Evolutionary conservation across 2,113 vertebrate species (phyloP).

Genomic region (Plecturocebus donacophilus): DNA sequence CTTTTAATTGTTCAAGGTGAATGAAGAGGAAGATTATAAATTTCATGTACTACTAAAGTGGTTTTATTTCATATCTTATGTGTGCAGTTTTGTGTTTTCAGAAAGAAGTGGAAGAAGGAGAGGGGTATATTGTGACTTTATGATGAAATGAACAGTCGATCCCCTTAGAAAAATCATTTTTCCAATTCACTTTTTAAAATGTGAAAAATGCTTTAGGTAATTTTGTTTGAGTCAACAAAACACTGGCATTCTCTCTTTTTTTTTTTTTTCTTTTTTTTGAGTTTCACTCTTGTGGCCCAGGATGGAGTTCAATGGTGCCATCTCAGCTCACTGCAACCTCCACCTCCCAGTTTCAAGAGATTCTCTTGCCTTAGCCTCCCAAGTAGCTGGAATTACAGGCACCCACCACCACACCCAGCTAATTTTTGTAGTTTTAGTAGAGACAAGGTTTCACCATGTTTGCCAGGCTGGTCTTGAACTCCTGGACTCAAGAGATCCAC

Average conservation of each 20-base stretch:
- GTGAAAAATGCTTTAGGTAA: conserved; percentile 38
- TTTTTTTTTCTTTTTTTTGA: no score
- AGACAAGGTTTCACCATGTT: no score
- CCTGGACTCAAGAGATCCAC: no score
- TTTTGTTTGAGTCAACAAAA: conserved; percentile 13
- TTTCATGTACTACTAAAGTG: not conserved
- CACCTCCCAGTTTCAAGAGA: no score
- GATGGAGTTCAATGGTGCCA: no score
- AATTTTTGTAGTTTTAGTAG: no score
- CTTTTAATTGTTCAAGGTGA: not conserved
- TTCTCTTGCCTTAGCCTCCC: no score
- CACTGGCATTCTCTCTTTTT: conserved; percentile 38
- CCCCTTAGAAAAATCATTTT: not conserved
- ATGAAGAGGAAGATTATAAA: not conserved
- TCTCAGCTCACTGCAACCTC: no score
- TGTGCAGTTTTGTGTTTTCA: not conserved
- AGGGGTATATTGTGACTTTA: not conserved
- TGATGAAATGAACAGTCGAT: not conserved
- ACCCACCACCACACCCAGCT: no score
- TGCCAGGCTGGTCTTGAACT: no score
- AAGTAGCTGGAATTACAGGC: no score
- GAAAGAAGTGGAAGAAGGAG: not conserved
- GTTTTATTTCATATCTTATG: not conserved
- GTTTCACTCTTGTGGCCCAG: no score
- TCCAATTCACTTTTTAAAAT: not conserved